Conservation (phyloP, 2,797 vertebrate species). For the Danionella dracula region DNA sequence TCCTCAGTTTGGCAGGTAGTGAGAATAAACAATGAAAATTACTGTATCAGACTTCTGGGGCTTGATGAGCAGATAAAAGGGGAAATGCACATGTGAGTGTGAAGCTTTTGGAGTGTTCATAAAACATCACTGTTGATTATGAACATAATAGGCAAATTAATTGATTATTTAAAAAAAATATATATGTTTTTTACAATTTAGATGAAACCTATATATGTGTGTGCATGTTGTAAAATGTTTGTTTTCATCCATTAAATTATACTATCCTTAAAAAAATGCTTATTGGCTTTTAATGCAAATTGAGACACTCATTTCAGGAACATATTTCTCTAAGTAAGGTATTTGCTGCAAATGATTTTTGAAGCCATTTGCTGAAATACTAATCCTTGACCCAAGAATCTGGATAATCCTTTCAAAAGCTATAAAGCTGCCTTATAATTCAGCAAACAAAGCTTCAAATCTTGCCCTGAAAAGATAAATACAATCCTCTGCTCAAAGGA, state of each 20-base stretch:
- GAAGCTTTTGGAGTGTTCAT: background rate
- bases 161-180: too few relatives aligned
- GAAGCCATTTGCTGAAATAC: constrained; percentile 15
- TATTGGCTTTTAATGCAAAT: too few relatives aligned
- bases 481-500: background rate
- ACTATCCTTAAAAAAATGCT: too few relatives aligned
- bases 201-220: too few relatives aligned
- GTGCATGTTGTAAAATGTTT: too few relatives aligned
- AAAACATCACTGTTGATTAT: background rate
- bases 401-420: constrained; percentile 17
- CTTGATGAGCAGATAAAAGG: background rate
- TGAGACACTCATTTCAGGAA: too few relatives aligned
- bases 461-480: background rate
- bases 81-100: background rate
- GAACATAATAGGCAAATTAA: too few relatives aligned
- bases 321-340: background rate
- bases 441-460: constrained; percentile 21
- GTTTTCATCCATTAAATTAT: too few relatives aligned
- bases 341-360: constrained; percentile 1
- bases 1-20: background rate
- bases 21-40: background rate
- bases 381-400: constrained; percentile 29
- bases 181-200: too few relatives aligned
- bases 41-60: constrained; percentile 1
- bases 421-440: constrained; percentile 16